Percentiles rank a stretch among this genome's conserved stretches.
Conservation (phyloP, 2,888 invertebrate species). For the Melanostoma mellinum region DNA sequence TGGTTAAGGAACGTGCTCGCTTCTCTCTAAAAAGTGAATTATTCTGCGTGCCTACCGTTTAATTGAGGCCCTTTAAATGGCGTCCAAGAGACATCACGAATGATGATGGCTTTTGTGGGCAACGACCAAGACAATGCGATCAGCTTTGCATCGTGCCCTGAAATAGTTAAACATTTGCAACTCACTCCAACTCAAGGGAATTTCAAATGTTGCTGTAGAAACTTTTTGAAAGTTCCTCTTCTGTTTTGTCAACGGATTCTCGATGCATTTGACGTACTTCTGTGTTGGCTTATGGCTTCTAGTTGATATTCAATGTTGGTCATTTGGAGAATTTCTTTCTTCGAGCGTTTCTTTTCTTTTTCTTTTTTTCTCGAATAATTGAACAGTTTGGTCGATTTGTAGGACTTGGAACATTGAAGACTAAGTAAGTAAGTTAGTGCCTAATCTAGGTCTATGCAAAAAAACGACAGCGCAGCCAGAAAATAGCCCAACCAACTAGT, state of each 20-base stretch:
- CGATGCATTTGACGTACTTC: conserved; percentile 60
- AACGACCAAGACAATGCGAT: conserved; percentile 1
- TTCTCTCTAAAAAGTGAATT: conserved; percentile 69
- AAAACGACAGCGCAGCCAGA: conserved; percentile 48
- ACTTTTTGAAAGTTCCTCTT: conserved; percentile 68
- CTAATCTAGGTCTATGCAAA: conserved; percentile 73
- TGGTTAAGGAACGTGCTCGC: conserved; percentile 66
- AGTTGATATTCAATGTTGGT: conserved; percentile 72
- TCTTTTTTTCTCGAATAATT: conserved; percentile 31
- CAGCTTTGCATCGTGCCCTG: conserved; percentile 64
- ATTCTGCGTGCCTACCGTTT: conserved; percentile 66
- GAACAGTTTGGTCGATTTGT: conserved; percentile 57
- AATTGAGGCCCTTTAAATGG: conserved; percentile 66
- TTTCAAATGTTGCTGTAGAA: conserved; percentile 59
- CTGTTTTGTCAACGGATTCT: conserved; percentile 36
- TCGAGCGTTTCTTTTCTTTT: conserved; percentile 16
- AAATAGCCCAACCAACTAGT: conserved; percentile 49
- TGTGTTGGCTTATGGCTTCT: conserved; percentile 41
- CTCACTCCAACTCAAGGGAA: conserved; percentile 54
- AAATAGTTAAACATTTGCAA: conserved; percentile 72
- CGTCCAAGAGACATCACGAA: conserved; percentile 10
- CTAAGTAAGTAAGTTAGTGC: conserved; percentile 35
- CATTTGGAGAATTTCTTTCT: conserved; percentile 70
- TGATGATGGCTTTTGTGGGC: neutral
- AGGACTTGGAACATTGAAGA: conserved; percentile 40